Base-by-base conservation (phyloP, 2,888 invertebrate genomes). In the Tillus elongatus region DNA sequence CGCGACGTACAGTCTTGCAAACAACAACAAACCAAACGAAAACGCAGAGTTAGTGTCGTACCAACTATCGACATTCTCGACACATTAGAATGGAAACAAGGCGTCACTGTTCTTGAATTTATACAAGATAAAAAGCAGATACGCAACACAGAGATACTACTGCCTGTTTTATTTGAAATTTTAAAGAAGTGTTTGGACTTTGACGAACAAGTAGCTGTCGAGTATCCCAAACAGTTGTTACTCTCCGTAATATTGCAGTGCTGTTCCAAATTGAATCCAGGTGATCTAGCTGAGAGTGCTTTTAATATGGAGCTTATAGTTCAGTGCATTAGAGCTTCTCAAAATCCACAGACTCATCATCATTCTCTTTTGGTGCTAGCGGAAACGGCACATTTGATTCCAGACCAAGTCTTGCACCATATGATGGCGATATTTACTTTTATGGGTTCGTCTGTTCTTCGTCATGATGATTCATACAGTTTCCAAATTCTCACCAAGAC, bases 371-470 rank as follows among this genome's bases (percentile, higher is more conserved):
- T 91, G 15, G 71, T 96, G 1, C 69, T 97, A 2, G 79, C 87
- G 0, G 75, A 83, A 39, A 80, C 84, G 9, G 88, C 91, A 0
- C 72, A 73, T 15, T 72, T 88, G 54, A 72, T 85, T 39, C 91
- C 91, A 0, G 77, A 82, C 41, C 80, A 84, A 66, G 89, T 97
- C 1, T 67, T 96, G 10, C 85, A 90, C 57, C 90, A 95, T 54
- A 85, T 95, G 2, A 93, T 97, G 80, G 83, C 91, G 13, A 88
- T 98, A 50, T 98, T 98, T 60, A 95, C 96, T 0, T 98, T 97
- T 57, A 92, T 98, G 81, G 97, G 97, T 1, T 86, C 86, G 0
- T 89, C 89, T 0, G 81, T 97, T 6, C 70, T 96, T 1, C 74
- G 93, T 6, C 90, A 92, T 51, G 96, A 97, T 58, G 93, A 96